phyloP scores from a whole-genome alignment of 2,797 vertebrate genomes.

The Lithobates pipiens region DNA sequence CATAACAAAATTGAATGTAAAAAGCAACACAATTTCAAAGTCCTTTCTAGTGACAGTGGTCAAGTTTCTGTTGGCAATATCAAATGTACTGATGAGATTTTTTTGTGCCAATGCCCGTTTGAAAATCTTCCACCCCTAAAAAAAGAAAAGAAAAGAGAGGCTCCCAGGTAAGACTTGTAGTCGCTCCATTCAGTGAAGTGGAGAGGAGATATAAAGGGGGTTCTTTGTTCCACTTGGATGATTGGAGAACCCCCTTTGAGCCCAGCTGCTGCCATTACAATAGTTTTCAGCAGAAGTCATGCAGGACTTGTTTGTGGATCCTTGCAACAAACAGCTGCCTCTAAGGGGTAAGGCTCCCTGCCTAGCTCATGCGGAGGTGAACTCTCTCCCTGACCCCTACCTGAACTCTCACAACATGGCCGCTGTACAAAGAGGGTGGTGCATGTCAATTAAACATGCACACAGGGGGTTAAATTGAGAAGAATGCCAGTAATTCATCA shows the following conservation, averaged over 20 bases:
- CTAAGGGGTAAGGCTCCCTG: constrained; percentile 13
- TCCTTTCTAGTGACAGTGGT: too few relatives aligned
- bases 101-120: too few relatives aligned
- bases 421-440: background rate
- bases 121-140: too few relatives aligned
- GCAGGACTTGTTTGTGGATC: constrained; percentile 43
- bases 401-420: constrained; percentile 37
- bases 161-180: constrained; percentile 11
- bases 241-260: constrained; percentile 53
- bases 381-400: constrained; percentile 27
- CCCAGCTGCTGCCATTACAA: constrained; percentile 52
- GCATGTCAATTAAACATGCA: constrained; percentile 17
- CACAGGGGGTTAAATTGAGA: constrained; percentile 4
- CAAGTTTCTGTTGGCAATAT: too few relatives aligned
- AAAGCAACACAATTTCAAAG: too few relatives aligned
- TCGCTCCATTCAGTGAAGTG: background rate
- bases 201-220: constrained; percentile 21
- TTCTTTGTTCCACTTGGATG: constrained; percentile 47
- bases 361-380: constrained; percentile 23
- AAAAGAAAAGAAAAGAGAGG: background rate
- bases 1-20: too few relatives aligned
- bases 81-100: too few relatives aligned
- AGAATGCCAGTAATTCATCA: constrained; percentile 9
- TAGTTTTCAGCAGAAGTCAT: constrained; percentile 38
- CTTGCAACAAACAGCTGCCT: constrained; percentile 51